Conservation (phyloP, 2,113 vertebrate species). For the Naja naja region DNA sequence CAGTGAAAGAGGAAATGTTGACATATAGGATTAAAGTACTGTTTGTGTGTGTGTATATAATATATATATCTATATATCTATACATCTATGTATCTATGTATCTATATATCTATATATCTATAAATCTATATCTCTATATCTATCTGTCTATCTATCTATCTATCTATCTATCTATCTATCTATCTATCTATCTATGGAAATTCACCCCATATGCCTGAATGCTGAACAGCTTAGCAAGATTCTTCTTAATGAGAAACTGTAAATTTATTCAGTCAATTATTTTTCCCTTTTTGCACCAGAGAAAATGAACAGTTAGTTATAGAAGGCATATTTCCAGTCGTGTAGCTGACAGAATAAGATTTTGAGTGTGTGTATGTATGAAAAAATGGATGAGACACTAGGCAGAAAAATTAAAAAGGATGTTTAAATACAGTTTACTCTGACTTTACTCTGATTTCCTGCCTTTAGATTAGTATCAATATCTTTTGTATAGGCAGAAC, state of each 20-base stretch:
- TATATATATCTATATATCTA: no score
- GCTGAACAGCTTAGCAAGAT: not conserved
- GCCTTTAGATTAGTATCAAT: conserved; percentile 18
- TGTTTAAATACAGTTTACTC: conserved; percentile 36
- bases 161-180: no score
- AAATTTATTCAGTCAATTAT: not conserved
- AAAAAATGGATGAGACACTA: not conserved
- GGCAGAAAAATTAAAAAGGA: conserved; percentile 10
- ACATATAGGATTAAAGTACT: not conserved
- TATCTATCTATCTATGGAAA: not conserved
- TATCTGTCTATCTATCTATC: no score
- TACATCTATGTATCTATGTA: no score
- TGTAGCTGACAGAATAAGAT: not conserved
- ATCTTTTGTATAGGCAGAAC: conserved; percentile 2
- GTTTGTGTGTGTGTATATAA: not conserved
- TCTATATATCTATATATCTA: no score
- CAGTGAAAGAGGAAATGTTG: not conserved
- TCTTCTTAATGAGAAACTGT: not conserved
- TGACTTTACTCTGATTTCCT: conserved; percentile 12
- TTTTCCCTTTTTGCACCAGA: not conserved
- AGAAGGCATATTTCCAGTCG: not conserved
- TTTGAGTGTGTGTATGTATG: not conserved
- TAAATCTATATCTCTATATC: no score
- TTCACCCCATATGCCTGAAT: not conserved
- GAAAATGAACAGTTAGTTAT: conserved; percentile 18